phyloP scores from a whole-genome alignment of 1,140 invertebrate species.

The Apis cerana region DNA sequence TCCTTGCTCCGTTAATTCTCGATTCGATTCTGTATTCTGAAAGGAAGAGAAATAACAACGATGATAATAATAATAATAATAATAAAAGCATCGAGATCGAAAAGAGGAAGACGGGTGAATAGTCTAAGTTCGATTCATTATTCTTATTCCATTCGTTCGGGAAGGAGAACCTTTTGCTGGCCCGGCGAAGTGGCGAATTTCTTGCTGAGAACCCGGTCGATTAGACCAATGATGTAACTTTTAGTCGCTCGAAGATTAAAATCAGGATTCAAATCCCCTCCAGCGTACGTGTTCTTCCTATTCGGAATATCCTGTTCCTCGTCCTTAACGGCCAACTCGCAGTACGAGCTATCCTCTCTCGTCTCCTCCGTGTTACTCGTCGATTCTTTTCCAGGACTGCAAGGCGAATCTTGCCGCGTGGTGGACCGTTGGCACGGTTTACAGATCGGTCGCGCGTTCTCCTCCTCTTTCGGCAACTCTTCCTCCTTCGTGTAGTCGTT shows the following conservation, averaged over 20 bases:
- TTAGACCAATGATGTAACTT: constrained; percentile 77
- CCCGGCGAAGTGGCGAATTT: not conserved
- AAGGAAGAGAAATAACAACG: not conserved
- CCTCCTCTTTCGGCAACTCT: not conserved
- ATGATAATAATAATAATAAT: not conserved
- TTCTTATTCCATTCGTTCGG: no score
- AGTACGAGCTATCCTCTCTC: constrained; percentile 1
- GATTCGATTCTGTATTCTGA: constrained; percentile 14
- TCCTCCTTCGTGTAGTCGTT: constrained; percentile 7
- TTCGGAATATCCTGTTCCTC: constrained; percentile 4
- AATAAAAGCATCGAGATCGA: no score
- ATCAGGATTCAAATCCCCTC: constrained; percentile 73
- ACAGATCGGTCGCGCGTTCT: not conserved
- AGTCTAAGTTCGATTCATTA: no score
- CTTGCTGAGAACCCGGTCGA: constrained; percentile 74
- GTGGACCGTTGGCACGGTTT: not conserved
- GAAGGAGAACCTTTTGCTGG: constrained; percentile 5
- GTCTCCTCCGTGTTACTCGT: not conserved
- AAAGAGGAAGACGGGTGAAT: no score
- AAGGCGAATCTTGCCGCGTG: not conserved
- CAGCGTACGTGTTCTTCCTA: constrained; percentile 17
- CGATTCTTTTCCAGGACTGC: not conserved
- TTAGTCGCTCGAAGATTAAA: constrained; percentile 78
- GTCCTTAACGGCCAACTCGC: not conserved
- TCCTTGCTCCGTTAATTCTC: constrained; percentile 39